phyloP scores from a whole-genome alignment of 2,113 vertebrate genomes.

The Lipophrys pholis region DNA sequence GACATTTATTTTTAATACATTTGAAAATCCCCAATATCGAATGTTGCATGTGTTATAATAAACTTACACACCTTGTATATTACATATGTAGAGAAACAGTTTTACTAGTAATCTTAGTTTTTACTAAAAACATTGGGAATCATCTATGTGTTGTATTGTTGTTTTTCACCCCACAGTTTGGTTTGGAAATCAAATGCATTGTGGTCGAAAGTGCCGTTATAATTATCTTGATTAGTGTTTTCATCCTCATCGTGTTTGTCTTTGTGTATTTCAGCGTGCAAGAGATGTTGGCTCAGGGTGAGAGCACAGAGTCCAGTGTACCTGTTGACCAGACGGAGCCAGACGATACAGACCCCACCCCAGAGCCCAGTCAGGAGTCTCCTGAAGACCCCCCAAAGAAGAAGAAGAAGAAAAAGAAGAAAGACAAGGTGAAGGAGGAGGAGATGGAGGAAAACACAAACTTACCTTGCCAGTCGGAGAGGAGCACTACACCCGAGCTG shows the following conservation, averaged over 20 bases:
- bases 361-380: slow-evolving; percentile 20
- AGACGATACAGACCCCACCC: slow-evolving; percentile 56
- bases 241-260: not conserved
- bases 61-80: no score
- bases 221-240: no score
- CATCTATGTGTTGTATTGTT: no score
- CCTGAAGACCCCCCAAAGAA: slow-evolving; percentile 73
- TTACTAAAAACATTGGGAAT: no score
- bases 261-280: slow-evolving; percentile 67
- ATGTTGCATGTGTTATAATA: no score
- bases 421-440: slow-evolving; percentile 68
- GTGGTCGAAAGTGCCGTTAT: no score
- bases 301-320: slow-evolving; percentile 45
- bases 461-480: not conserved
- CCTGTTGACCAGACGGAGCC: slow-evolving; percentile 1
- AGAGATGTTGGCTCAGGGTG: slow-evolving; percentile 69
- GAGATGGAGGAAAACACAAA: slow-evolving; percentile 1
- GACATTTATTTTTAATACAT: no score
- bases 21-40: no score
- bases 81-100: no score
- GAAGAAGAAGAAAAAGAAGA: slow-evolving; percentile 79
- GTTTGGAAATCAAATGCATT: no score
- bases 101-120: no score
- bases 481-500: not conserved
- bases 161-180: no score